Percentiles rank a stretch among this genome's conserved stretches.
phyloP scores from a whole-genome alignment of 2,888 invertebrate genomes.

The Ectemnius continuus region DNA sequence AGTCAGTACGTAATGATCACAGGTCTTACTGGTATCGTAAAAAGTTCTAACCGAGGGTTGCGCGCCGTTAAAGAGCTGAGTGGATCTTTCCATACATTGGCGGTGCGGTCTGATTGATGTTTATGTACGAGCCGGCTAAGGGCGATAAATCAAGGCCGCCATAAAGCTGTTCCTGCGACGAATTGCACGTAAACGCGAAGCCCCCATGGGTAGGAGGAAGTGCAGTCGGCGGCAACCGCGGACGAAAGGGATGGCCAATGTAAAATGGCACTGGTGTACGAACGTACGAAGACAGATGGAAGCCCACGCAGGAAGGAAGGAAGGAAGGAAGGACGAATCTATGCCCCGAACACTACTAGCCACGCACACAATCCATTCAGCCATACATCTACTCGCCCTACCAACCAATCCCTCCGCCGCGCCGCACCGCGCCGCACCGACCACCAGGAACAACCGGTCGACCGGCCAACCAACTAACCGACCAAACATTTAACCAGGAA shows the following conservation, averaged over 20 bases:
- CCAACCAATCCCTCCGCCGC: background rate
- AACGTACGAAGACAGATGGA: constrained; percentile 9
- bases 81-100: background rate
- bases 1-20: too few species aligned
- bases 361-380: background rate
- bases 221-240: background rate
- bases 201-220: background rate
- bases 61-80: background rate
- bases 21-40: too few species aligned
- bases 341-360: background rate
- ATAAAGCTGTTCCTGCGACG: background rate
- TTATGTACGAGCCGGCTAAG: background rate
- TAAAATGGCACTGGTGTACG: background rate
- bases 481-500: background rate
- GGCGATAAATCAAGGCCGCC: constrained; percentile 1
- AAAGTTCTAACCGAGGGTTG: background rate
- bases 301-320: constrained; percentile 18
- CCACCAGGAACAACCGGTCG: background rate
- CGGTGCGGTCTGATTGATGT: background rate
- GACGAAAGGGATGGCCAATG: background rate
- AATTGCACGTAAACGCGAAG: background rate
- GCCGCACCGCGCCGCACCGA: too few species aligned
- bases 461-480: constrained; percentile 12
- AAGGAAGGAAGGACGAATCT: background rate
- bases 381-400: constrained; percentile 22